A percentile compares a stretch with the other conserved stretches of the same genome.
phyloP scores from a whole-genome alignment of 2,888 invertebrate genomes.

The Lithophane semibrunnea region DNA sequence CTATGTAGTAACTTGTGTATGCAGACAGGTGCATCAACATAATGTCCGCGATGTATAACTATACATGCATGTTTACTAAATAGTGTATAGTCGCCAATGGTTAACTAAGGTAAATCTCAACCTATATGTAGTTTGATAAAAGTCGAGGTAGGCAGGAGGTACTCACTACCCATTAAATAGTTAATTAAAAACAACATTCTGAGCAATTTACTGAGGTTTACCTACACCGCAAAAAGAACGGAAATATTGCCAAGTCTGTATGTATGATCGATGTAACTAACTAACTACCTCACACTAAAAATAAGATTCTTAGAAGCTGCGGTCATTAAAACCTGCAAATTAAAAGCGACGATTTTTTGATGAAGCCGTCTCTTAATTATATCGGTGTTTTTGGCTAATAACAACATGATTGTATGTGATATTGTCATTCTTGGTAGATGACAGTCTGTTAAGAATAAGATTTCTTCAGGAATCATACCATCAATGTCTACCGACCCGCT shows the following conservation, averaged over 20 bases:
- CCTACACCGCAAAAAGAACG: constrained; percentile 7
- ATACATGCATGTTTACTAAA: constrained; percentile 48
- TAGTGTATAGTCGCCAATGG: constrained; percentile 17
- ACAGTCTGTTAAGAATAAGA: constrained; percentile 30
- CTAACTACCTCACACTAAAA: constrained; percentile 7
- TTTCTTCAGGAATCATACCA: constrained; percentile 19
- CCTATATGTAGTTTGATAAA: constrained; percentile 49
- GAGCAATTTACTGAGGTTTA: constrained; percentile 29
- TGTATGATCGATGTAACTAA: constrained; percentile 27
- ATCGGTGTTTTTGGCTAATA: constrained; percentile 12
- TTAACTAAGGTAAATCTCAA: constrained; percentile 11
- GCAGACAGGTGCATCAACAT: constrained; percentile 40
- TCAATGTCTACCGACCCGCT: too few relatives aligned
- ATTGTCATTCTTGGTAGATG: constrained; percentile 24
- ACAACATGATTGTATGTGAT: background rate
- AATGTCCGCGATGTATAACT: constrained; percentile 22
- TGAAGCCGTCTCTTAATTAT: background rate
- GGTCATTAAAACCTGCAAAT: constrained; percentile 44
- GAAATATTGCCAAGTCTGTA: constrained; percentile 32
- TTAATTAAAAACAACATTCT: constrained; percentile 38
- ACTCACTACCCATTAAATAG: constrained; percentile 16
- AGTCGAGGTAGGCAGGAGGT: background rate
- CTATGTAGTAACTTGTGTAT: constrained; percentile 27
- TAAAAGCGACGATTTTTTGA: constrained; percentile 25
- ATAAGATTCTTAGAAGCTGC: constrained; percentile 40